Percentiles rank a stretch among this genome's conserved stretches.
Evolutionary conservation across 92 coral and sea anemone species (phyloP).

Genomic region (Umimayanthus chanpuru): DNA sequence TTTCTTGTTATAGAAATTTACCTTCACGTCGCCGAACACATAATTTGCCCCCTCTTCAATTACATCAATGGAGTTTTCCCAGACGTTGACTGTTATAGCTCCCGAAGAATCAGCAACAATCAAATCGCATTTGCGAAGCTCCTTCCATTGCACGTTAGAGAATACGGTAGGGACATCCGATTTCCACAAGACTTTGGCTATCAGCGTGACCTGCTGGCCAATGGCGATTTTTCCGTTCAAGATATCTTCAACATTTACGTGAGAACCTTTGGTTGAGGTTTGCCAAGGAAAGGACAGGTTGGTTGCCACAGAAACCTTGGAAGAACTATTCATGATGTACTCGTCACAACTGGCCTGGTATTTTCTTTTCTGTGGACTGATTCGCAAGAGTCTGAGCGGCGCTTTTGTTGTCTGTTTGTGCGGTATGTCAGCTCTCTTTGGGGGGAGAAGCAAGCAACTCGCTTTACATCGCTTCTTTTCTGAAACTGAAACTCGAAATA

Average conservation of each 20-base stretch:
- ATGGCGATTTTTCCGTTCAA: constrained; percentile 6
- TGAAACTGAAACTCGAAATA: constrained; percentile 10
- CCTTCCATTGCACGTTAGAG: constrained; percentile 21
- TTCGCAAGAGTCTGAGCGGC: constrained; percentile 18
- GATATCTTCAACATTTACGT: not conserved
- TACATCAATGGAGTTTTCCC: constrained; percentile 21
- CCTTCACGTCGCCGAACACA: constrained; percentile 6
- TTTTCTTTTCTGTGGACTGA: constrained; percentile 20
- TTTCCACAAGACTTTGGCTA: constrained; percentile 17
- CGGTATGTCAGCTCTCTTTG: constrained; percentile 13
- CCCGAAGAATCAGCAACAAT: constrained; percentile 27
- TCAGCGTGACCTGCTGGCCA: constrained; percentile 27
- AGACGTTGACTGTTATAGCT: constrained; percentile 13
- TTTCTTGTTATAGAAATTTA: constrained; percentile 32
- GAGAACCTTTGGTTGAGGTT: constrained; percentile 12
- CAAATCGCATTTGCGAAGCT: constrained; percentile 29
- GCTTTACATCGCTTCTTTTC: constrained; percentile 16
- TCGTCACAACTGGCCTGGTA: constrained; percentile 8
- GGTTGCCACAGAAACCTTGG: constrained; percentile 13
- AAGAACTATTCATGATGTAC: constrained; percentile 8
- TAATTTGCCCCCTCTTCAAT: constrained; percentile 9
- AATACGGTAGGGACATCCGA: constrained; percentile 9
- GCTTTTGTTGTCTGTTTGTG: constrained; percentile 18
- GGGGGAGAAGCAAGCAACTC: constrained; percentile 13
- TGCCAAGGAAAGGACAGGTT: not conserved